A percentile compares a stretch with the other conserved stretches of the same genome.
These are phyloP conservation scores for Butorides virescens DNA, from an alignment of 2,113 vertebrate genomes.

Conservation along the genomic window DNA sequence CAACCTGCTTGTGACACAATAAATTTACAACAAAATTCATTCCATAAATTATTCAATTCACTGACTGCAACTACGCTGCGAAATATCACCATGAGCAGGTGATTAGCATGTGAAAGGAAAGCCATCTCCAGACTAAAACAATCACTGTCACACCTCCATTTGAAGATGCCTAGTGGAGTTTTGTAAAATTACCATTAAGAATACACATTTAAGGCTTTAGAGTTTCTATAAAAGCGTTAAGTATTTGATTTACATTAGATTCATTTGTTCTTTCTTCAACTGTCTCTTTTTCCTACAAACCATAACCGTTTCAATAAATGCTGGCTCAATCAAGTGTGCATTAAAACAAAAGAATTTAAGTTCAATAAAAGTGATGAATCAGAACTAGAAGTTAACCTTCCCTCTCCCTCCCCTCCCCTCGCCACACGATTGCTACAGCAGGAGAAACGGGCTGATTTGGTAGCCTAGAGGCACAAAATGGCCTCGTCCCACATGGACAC, in stretches of 20 bases:
- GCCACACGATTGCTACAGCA: background rate
- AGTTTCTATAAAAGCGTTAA: slow-evolving; percentile 79
- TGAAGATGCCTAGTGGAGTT: slow-evolving; percentile 77
- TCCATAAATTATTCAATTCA: slow-evolving; percentile 87
- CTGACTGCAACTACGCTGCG: slow-evolving; percentile 76
- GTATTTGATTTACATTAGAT: slow-evolving; percentile 82
- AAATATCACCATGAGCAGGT: slow-evolving; percentile 78
- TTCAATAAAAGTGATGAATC: slow-evolving; percentile 81
- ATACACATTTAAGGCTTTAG: slow-evolving; percentile 78
- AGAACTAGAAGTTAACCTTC: slow-evolving; percentile 65
- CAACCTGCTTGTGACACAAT: slow-evolving; percentile 87
- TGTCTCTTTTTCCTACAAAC: slow-evolving; percentile 72
- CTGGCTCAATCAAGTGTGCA: slow-evolving; percentile 79
- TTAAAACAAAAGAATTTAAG: slow-evolving; percentile 81
- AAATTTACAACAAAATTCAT: slow-evolving; percentile 86
- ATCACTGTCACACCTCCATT: slow-evolving; percentile 83
- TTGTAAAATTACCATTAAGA: slow-evolving; percentile 81
- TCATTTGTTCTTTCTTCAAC: slow-evolving; percentile 83
- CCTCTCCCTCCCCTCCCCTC: background rate
- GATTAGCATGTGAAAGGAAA: slow-evolving; percentile 87
- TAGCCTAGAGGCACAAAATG: background rate
- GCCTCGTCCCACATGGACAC: background rate
- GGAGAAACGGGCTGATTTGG: background rate
- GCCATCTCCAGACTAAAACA: slow-evolving; percentile 76
- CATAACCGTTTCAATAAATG: slow-evolving; percentile 74